Percentiles rank a stretch among this genome's conserved stretches.
phyloP scores from a whole-genome alignment of 2,113 vertebrate genomes.

The Oxyruncus cristatus region DNA sequence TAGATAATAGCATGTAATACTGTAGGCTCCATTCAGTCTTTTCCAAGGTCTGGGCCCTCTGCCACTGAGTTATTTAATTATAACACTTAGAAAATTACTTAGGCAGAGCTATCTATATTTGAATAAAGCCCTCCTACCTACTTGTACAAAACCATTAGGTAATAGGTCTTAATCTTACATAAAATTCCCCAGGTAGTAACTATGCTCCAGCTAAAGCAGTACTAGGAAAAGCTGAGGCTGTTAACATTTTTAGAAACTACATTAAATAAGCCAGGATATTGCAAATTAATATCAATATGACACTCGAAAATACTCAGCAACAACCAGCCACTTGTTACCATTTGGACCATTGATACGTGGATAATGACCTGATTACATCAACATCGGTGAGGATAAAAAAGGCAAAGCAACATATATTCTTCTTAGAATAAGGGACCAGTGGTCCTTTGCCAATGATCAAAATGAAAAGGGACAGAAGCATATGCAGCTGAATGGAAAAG shows the following conservation, averaged over 20 bases:
- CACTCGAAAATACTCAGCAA: not conserved
- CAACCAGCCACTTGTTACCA: not conserved
- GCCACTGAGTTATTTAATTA: slow-evolving; percentile 62
- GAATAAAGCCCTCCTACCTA: slow-evolving; percentile 59
- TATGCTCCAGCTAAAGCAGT: not conserved
- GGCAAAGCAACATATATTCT: not conserved
- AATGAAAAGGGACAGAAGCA: not conserved
- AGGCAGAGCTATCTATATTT: slow-evolving; percentile 57
- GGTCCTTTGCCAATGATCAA: not conserved
- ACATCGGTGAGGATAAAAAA: not conserved
- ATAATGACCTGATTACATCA: fast-evolving
- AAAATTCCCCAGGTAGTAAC: slow-evolving; percentile 21
- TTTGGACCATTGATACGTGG: fast-evolving
- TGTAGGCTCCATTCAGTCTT: slow-evolving; percentile 40
- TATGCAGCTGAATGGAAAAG: not conserved
- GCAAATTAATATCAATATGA: not conserved
- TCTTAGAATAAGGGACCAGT: not conserved
- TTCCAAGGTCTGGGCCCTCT: slow-evolving; percentile 46
- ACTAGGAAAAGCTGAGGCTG: not conserved
- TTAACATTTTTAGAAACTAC: not conserved
- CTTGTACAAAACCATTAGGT: slow-evolving; percentile 37
- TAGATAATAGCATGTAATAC: slow-evolving; percentile 53
- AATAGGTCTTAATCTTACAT: slow-evolving; percentile 22
- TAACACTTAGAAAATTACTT: slow-evolving; percentile 53
- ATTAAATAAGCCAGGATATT: not conserved